Base-by-base conservation (phyloP, 1,140 invertebrate species). In the Cyclargus thomasi region DNA sequence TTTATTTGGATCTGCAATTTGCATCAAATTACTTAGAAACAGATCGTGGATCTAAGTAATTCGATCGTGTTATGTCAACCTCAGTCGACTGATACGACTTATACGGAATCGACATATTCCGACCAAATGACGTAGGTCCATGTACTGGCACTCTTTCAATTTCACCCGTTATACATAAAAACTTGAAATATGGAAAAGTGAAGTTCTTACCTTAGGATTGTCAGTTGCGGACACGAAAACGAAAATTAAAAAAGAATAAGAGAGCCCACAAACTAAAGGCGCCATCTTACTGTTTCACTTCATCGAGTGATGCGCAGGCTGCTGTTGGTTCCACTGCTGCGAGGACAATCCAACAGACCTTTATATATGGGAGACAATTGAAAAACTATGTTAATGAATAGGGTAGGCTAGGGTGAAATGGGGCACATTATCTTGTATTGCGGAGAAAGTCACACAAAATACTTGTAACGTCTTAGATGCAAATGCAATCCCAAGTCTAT, bases 301-400 rank as follows among this genome's bases (percentile, higher is more conserved):
- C 8, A 14, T 57, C 17, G 47, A 47, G 62, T 29, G 20, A 23
- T 14, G 17, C 63, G 20, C 7, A 21, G 57, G n/a, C 22, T 16
- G 71, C 64, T 73, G 72, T 35, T 64, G 62, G 22, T 63, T 59
- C 20, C 55, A 59, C 55, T 59, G 55, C 18, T 3, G 55, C 18
- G 35, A 20, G 16, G 2, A 62, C 14, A 53, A n/a, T 59, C 1
- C 4, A 20, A n/a, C 16, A 14, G 1, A 29, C 35, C 67, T 71
- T 76, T 80, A 68, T 80, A 80, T 76, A 73, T 18, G 21, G 47
- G 62, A 65, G 36, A 20, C 67, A 74, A 82, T 77, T 73, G 78
- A 72, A 80, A 74, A 75, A 69, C 65, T 76, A 80, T 79, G 78
- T 18, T 75, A 82, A 80, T 80, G 73, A 73, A 71, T 53, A 65